These are phyloP conservation scores for Nyleta sp. DNA, from an alignment of 2,888 invertebrate species.

Conservation along the genomic window DNA sequence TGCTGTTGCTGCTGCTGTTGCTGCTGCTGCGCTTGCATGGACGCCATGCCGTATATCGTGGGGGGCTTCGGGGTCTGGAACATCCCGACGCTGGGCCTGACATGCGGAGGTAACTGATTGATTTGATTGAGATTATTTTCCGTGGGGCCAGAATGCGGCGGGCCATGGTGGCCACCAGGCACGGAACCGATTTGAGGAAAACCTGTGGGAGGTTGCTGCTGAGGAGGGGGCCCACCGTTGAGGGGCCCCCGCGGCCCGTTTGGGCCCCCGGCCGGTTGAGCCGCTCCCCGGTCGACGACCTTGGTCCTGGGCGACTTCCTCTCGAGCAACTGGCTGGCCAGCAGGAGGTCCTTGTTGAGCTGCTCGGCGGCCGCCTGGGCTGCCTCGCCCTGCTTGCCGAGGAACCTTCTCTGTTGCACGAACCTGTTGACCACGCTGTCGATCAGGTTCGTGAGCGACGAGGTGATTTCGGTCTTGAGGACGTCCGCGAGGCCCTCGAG, in stretches of 20 bases:
- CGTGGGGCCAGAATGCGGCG: constrained; percentile 78
- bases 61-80: constrained; percentile 94
- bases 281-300: constrained; percentile 86
- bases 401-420: constrained; percentile 90
- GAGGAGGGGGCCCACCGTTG: constrained; percentile 81
- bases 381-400: constrained; percentile 90
- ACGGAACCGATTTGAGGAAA: constrained; percentile 85
- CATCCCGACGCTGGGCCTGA: constrained; percentile 88
- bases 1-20: constrained; percentile 78
- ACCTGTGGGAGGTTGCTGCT: constrained; percentile 81
- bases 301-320: constrained; percentile 93
- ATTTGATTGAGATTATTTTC: constrained; percentile 85
- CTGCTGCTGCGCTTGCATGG: constrained; percentile 83
- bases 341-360: constrained; percentile 91
- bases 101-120: constrained; percentile 85
- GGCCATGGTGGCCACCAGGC: constrained; percentile 77
- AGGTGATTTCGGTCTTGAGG: constrained; percentile 94
- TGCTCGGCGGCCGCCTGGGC: constrained; percentile 92
- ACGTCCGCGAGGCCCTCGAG: constrained; percentile 95
- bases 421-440: constrained; percentile 94
- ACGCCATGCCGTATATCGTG: constrained; percentile 82
- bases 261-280: constrained; percentile 82
- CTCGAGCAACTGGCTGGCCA: constrained; percentile 92
- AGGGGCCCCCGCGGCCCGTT: constrained; percentile 82
- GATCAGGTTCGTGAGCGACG: constrained; percentile 92